Percentiles rank a stretch among this genome's conserved stretches.
Conservation (phyloP, 2,888 invertebrate species). For the Germaria angustata region DNA sequence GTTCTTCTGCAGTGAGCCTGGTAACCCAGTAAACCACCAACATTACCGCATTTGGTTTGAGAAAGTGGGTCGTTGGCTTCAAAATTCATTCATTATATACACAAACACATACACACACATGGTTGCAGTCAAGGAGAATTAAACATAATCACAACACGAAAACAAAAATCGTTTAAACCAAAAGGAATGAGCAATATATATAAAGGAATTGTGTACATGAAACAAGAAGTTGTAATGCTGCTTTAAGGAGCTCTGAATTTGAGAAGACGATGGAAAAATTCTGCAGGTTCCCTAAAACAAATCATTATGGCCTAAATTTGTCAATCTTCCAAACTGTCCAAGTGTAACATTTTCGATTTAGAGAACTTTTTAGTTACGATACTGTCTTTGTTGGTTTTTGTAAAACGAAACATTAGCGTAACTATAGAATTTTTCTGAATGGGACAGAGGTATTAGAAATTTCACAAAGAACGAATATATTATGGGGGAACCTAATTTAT, state of each 20-base stretch:
- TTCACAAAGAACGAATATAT: too few species aligned
- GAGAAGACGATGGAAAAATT: too few species aligned
- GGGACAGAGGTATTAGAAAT: too few species aligned
- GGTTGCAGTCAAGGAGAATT: constrained; percentile 56
- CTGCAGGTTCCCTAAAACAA: too few species aligned
- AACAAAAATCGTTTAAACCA: constrained; percentile 21
- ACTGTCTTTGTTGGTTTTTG: too few species aligned
- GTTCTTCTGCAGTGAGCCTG: constrained; percentile 65
- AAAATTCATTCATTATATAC: constrained; percentile 49
- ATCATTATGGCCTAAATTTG: too few species aligned
- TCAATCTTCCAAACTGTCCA: too few species aligned
- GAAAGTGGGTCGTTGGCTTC: constrained; percentile 65
- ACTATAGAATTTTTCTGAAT: too few species aligned
- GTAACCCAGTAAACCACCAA: constrained; percentile 65
- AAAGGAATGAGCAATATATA: background rate
- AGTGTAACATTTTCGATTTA: too few species aligned
- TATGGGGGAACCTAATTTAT: too few species aligned
- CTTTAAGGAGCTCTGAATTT: background rate
- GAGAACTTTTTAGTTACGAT: too few species aligned
- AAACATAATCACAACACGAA: constrained; percentile 22
- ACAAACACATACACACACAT: constrained; percentile 12
- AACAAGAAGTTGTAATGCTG: constrained; percentile 15
- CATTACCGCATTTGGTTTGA: constrained; percentile 65
- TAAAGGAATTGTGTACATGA: background rate
- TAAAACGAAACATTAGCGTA: too few species aligned